Evolutionary conservation across 2,888 invertebrate species (phyloP), one percentile per base, ranked within the genome.

Genomic region (Pediacus dermestoides): DNA sequence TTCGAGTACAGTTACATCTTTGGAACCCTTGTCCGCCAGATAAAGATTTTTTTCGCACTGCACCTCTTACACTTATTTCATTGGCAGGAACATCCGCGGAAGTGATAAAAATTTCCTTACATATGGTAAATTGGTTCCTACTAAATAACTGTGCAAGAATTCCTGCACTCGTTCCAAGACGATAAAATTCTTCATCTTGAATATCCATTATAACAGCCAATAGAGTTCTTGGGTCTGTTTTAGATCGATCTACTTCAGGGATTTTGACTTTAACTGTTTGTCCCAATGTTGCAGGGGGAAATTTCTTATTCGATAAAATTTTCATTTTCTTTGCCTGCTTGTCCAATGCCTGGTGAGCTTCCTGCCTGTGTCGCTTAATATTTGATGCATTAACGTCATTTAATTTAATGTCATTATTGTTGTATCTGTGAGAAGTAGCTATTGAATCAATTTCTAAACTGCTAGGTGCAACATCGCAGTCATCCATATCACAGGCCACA

Each of bases 141-240:
- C 4, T 18, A 8, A 6, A 18, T 6, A 18, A 8, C 18, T 18
- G 18, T 8, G 4, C 8, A 6, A 18, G 18, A 6, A 18, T 8
- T 18, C 18, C 18, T 6, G 4, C 8, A 6, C 8, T 18, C 4
- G 18, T 18, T 6, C 18, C 18, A 18, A 26, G 26, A 4, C 9
- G 26, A 39, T 48, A 47, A 31, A 49, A 51, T 11, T 45, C 45
- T 16, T 40, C 42, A 18, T 45, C 47, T 16, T 46, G 36, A 44
- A 40, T 42, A 37, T 34, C 43, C 35, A 48, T 34, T 33, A 48
- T 43, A 37, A 44, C 42, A 16, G 40, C 49, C 27, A 51, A 49
- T 39, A 50, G 40, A 38, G 44, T 40, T 39, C 45, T 42, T 26
- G 38, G 23, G 39, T 52, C 49, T 32, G 48, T 48, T 38, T 37